Evolutionary conservation across 2,113 vertebrate species (phyloP), one percentile per base, ranked within the genome.

Genomic region (Melanerpes formicivorus): DNA sequence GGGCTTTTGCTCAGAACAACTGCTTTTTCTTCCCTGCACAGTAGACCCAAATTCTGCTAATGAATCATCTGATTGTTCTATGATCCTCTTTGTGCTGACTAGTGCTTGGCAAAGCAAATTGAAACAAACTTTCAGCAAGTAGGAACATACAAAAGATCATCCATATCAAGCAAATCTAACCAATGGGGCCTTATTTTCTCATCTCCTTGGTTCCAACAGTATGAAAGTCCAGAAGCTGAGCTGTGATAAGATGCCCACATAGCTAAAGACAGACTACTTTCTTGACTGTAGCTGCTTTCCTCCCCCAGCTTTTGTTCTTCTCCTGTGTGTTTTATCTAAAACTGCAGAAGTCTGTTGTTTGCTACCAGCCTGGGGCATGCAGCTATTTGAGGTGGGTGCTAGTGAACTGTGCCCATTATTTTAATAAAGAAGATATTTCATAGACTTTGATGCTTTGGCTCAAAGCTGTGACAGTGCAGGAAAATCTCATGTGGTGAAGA

Each of bases 1-100:
- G 18, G 0, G 3, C 11, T 84, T 56, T 54, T 73, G 19, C 16
- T 72, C 18, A 52, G 9, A 16, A 58, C 4, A 2, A 4, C 32
- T 71, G 26, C 1, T 18, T 32, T 16, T 46, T 71, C 9, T 60
- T 65, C 10, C 37, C 37, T 52, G 8, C 55, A 60, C 22, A 22
- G 23, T 54, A 44, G 32, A 86, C 29, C 19, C 6, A 27, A 60
- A 84, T 69, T 88, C 44, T 90, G 25, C 27, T 66, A 32, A 72
- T 16, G 21, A 60, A 40, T 63, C 1, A 3, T 82, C 78, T 59
- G n/a, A 19, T 23, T 27, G 5, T n/a, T 92, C 17, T 48, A 71
- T 80, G 46, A 13, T 69, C 3, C 8, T 89, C 63, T 54, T 18
- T 1, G 30, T n/a, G n/a, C 44, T 83, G 27, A 14, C 48, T 2